Percentiles rank a stretch among this genome's conserved stretches.
phyloP scores from a whole-genome alignment of 2,113 vertebrate genomes.

The Lethenteron reissneri region DNA sequence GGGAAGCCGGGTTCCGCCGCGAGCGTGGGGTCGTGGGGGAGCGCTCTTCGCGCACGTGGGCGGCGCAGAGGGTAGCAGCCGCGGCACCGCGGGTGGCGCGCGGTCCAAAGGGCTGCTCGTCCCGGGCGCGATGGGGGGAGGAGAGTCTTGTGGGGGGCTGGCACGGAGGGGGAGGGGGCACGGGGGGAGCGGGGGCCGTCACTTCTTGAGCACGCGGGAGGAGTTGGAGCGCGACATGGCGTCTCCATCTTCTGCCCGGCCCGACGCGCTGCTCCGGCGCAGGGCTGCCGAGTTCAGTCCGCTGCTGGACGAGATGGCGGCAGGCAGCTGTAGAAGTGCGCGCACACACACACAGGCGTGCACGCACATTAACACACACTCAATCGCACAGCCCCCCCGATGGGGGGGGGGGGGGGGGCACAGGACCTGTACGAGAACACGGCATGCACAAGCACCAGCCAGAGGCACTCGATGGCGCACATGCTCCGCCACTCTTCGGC shows the following conservation, averaged over 20 bases:
- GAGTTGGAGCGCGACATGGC: not conserved
- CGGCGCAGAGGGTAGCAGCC: not conserved
- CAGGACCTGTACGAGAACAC: too few relatives aligned
- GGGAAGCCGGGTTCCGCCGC: not conserved
- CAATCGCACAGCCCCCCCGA: too few relatives aligned
- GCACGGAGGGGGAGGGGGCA: not conserved
- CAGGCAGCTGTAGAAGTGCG: not conserved
- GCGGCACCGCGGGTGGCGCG: not conserved
- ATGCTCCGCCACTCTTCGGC: too few relatives aligned
- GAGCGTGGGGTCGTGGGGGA: not conserved
- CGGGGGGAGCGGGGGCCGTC: not conserved
- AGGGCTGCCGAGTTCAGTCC: not conserved
- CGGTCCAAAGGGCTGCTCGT: not conserved
- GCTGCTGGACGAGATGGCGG: constrained; percentile 1
- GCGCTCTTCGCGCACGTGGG: not conserved
- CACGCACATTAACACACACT: too few relatives aligned
- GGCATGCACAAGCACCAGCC: too few relatives aligned
- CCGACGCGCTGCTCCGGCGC: constrained; percentile 1
- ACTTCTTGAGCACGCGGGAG: not conserved
- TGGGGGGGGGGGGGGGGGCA: too few relatives aligned
- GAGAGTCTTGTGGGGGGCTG: not conserved
- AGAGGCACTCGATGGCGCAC: too few relatives aligned
- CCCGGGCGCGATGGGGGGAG: not conserved
- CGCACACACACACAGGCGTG: too few relatives aligned
- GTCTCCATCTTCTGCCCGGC: not conserved